These are phyloP conservation scores for Drosophila equinoxialis DNA, from an alignment of 1,140 invertebrate genomes.

Conservation along the genomic window DNA sequence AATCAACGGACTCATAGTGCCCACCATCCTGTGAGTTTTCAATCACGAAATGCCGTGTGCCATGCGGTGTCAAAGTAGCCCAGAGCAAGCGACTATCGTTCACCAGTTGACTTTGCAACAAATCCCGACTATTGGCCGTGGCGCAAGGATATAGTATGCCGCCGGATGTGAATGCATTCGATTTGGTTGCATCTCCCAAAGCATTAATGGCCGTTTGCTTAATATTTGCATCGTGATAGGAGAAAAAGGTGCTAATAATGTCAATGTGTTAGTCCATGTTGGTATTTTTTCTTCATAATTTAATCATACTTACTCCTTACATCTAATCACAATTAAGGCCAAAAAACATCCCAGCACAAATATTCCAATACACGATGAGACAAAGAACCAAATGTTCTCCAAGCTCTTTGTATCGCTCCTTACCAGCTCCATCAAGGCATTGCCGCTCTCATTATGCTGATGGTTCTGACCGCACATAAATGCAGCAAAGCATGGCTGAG, in stretches of 20 bases:
- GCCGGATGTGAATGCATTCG: slow-evolving; percentile 77
- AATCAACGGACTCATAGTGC: slow-evolving; percentile 90
- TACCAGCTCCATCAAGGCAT: slow-evolving; percentile 89
- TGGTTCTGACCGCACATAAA: slow-evolving; percentile 84
- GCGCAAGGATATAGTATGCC: slow-evolving; percentile 79
- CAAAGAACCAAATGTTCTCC: slow-evolving; percentile 91
- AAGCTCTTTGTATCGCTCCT: slow-evolving; percentile 86
- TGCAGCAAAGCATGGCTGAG: slow-evolving; percentile 85
- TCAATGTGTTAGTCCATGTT: background rate
- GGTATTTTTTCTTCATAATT: background rate
- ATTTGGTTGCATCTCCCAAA: slow-evolving; percentile 76
- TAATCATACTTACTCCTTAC: slow-evolving; percentile 88
- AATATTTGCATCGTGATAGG: slow-evolving; percentile 80
- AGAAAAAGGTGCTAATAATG: slow-evolving; percentile 66
- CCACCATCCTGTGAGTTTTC: slow-evolving; percentile 86
- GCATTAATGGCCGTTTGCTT: slow-evolving; percentile 77
- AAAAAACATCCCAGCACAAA: slow-evolving; percentile 90
- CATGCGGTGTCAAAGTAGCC: slow-evolving; percentile 92
- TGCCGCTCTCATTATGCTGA: slow-evolving; percentile 84
- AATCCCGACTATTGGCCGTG: slow-evolving; percentile 70
- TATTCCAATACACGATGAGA: slow-evolving; percentile 90
- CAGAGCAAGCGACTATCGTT: slow-evolving; percentile 87
- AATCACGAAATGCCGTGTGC: slow-evolving; percentile 88
- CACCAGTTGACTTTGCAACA: slow-evolving; percentile 82
- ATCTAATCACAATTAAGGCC: slow-evolving; percentile 90